A percentile compares a stretch with the other conserved stretches of the same genome.
These are phyloP conservation scores for Harlomillsia oculata DNA, from an alignment of 1,140 invertebrate species.

Conservation along the genomic window DNA sequence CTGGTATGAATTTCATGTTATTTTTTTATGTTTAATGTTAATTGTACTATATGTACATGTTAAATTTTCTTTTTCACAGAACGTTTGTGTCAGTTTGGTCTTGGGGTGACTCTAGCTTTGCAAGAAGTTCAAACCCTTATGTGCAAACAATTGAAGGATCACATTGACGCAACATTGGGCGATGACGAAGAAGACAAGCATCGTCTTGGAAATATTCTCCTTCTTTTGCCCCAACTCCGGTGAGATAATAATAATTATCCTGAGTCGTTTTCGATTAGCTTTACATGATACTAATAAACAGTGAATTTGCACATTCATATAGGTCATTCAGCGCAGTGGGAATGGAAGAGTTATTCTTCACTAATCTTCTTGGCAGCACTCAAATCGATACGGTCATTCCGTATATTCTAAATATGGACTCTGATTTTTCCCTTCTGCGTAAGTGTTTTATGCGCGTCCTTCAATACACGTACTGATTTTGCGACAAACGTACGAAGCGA, in stretches of 20 bases:
- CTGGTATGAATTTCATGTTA: slow-evolving; percentile 18
- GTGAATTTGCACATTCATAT: not conserved
- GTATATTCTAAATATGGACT: slow-evolving; percentile 74
- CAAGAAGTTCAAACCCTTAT: slow-evolving; percentile 57
- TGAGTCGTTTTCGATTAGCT: not conserved
- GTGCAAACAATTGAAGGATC: slow-evolving; percentile 38
- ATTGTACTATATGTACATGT: no score
- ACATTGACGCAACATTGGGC: slow-evolving; percentile 12
- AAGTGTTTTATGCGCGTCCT: not conserved
- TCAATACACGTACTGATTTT: not conserved
- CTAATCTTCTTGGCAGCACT: slow-evolving; percentile 80
- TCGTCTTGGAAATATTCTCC: slow-evolving; percentile 18
- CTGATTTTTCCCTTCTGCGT: slow-evolving; percentile 33
- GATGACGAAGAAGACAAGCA: slow-evolving; percentile 6
- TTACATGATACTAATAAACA: not conserved
- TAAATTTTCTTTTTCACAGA: slow-evolving; percentile 16
- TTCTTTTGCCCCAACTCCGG: slow-evolving; percentile 30
- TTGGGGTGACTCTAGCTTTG: slow-evolving; percentile 47
- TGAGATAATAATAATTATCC: not conserved
- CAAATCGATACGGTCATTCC: slow-evolving; percentile 87
- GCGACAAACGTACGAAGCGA: no score
- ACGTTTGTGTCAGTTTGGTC: slow-evolving; percentile 17
- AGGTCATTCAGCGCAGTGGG: slow-evolving; percentile 54
- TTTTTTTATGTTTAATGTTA: no score
- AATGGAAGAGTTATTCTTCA: slow-evolving; percentile 89